These are phyloP conservation scores for Felis catus DNA, from an alignment of 2,113 vertebrate genomes.

Conservation along the genomic window F.catus_Fca126_mat1.0 CM031411.1:90567501-90568000, in stretches of 20 bases:
- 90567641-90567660: not conserved
- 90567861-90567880: not conserved
- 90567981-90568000: constrained; percentile 1
- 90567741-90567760: not conserved
- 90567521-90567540: not conserved
- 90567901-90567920: not conserved
- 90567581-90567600: not conserved
- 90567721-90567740: not conserved
- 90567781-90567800: not conserved
- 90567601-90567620: not conserved
- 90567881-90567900: not conserved
- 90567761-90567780: not conserved
- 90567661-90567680: not conserved
- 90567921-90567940: not conserved
- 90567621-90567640: not conserved
- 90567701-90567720: not conserved
- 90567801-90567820: not conserved
- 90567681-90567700: not conserved
- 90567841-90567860: not conserved
- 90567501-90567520: not conserved
- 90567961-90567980: not conserved
- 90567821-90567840: not conserved
- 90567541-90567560: not conserved
- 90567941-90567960: not conserved
- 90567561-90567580: not conserved